Evolutionary conservation across 2,888 invertebrate species (phyloP), one percentile per base, ranked within the genome.

Genomic region (Nymphalis c-album): DNA sequence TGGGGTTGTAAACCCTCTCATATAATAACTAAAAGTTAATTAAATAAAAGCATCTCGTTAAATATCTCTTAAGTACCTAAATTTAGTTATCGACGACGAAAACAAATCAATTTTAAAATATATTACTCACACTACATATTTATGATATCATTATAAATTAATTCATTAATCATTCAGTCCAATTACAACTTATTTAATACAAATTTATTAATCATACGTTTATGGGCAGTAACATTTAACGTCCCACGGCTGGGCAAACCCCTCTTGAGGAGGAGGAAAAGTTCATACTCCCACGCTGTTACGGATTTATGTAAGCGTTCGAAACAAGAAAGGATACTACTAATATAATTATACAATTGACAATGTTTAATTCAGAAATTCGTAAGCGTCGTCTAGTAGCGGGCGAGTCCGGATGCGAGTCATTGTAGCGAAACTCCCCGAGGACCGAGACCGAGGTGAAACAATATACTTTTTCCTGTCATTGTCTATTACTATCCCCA

Each of bases 341-440:
- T 53, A 7, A 53, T 22, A 7, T 31, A 55, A 31, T 31, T 8
- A n/a, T 55, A 55, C 26, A 55, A 55, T 60, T 45, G 57, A 61
- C 68, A 58, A 51, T 59, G 50, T 17, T 60, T 58, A 71, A 69
- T 69, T 68, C 58, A 57, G 65, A 51, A 48, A 69, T 71, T 71
- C 61, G 68, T 68, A 66, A 70, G 67, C 69, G 64, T 60, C 68
- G 69, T 69, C 64, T 73, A 60, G 62, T 45, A 65, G 71, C 83
- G 82, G 83, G 80, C 73, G 83, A 81, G 84, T 81, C 90, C 91
- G 92, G 91, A 92, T 86, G 90, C 90, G 78, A 82, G 79, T 87
- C 91, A 91, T 91, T 90, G 90, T 91, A 91, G 90, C 91, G 91
- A 91, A 92, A 91, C 92, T 90, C 89, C 90, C 90, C 86, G 87